These are phyloP conservation scores for Aphidius ervi DNA, from an alignment of 1,140 invertebrate genomes.

Conservation along the genomic window DNA sequence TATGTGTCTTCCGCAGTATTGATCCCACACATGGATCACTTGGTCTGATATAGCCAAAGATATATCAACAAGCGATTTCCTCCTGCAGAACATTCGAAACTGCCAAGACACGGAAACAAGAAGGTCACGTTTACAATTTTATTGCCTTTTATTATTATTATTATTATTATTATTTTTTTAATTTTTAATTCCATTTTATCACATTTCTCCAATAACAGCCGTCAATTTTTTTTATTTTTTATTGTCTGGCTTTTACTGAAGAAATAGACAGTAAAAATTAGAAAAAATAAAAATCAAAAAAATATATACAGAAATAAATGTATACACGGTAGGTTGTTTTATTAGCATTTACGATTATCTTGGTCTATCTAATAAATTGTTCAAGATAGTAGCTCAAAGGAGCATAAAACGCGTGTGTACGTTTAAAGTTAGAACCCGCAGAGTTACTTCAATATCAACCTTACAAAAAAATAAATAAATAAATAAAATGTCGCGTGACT, in stretches of 20 bases:
- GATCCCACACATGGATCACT: slow-evolving; percentile 1
- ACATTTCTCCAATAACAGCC: background rate
- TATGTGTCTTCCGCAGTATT: background rate
- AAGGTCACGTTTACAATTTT: slow-evolving; percentile 1
- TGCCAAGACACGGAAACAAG: slow-evolving; percentile 17
- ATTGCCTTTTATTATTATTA: too few relatives aligned
- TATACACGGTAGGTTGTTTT: slow-evolving; percentile 28
- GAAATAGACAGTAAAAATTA: background rate
- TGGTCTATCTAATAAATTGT: slow-evolving; percentile 50
- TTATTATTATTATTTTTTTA: background rate
- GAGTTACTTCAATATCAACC: too few relatives aligned
- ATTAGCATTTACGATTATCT: slow-evolving; percentile 48
- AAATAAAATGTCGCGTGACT: slow-evolving; percentile 9
- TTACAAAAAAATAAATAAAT: too few relatives aligned
- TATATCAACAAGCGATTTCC: background rate
- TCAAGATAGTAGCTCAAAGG: slow-evolving; percentile 22
- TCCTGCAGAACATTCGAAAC: slow-evolving; percentile 2
- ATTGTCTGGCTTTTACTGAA: slow-evolving; percentile 2
- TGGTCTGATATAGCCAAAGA: background rate
- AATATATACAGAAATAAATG: background rate
- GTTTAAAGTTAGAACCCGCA: slow-evolving; percentile 40
- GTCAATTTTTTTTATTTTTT: slow-evolving; percentile 28
- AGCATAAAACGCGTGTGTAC: slow-evolving; percentile 39
- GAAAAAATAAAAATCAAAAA: slow-evolving; percentile 7
- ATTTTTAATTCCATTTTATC: background rate